Percentiles rank a stretch among this genome's conserved stretches.
Conservation (phyloP, 1,140 invertebrate species). For the Daktulosphaira vitifoliae region DNA sequence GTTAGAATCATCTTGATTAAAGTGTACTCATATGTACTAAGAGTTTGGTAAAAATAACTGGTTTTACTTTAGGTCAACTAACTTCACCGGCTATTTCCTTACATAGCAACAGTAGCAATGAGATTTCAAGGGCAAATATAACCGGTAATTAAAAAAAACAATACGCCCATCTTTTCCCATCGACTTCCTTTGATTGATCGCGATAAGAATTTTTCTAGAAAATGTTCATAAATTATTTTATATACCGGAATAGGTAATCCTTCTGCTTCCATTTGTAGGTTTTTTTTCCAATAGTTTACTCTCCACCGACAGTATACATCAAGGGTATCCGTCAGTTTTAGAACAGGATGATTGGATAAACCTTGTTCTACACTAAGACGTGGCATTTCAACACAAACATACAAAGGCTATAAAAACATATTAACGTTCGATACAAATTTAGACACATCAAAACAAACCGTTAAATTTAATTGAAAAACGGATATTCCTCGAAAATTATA, state of each 20-base stretch:
- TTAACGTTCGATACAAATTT: too few species aligned
- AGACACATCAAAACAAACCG: neutral
- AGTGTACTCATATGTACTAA: too few species aligned
- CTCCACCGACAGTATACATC: constrained; percentile 1
- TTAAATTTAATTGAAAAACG: neutral
- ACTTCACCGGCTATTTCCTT: too few species aligned
- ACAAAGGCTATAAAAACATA: neutral
- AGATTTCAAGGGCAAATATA: too few species aligned
- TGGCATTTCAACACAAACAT: neutral
- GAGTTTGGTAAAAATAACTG: too few species aligned
- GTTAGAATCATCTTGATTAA: too few species aligned
- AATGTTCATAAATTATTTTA: neutral
- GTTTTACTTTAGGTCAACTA: too few species aligned
- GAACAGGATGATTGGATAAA: neutral
- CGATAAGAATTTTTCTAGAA: neutral
- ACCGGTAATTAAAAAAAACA: neutral
- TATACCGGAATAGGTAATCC: constrained; percentile 10
- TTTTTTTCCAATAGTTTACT: neutral
- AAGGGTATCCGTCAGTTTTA: neutral
- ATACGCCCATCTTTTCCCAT: neutral
- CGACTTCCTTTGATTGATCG: neutral
- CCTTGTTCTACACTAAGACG: neutral
- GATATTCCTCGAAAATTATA: too few species aligned
- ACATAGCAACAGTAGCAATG: too few species aligned
- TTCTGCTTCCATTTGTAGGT: neutral